phyloP scores from a whole-genome alignment of 1,140 invertebrate species.

The Cyrtorhinus lividipennis region DNA sequence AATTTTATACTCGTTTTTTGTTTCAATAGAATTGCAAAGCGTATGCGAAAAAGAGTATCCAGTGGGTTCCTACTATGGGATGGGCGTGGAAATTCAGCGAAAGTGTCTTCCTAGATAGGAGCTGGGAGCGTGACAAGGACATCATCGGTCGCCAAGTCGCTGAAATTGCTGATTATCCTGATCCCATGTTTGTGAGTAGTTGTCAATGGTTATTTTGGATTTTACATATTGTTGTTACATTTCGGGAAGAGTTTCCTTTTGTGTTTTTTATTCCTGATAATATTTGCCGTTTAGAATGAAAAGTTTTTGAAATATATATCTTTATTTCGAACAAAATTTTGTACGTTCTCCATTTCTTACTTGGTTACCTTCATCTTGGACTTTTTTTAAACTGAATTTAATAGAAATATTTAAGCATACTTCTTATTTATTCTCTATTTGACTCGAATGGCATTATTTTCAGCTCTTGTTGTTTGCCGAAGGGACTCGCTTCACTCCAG shows the following conservation, averaged over 20 bases:
- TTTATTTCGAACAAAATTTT: too few species aligned
- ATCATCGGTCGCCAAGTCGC: slow-evolving; percentile 65
- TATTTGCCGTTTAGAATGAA: too few species aligned
- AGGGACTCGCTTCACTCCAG: slow-evolving; percentile 78
- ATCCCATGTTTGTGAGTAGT: slow-evolving; percentile 67
- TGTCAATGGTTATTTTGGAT: too few species aligned
- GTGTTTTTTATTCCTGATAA: too few species aligned
- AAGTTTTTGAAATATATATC: too few species aligned
- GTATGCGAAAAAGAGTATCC: slow-evolving; percentile 82
- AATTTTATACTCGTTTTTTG: too few species aligned
- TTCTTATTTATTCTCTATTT: too few species aligned
- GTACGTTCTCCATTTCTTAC: too few species aligned
- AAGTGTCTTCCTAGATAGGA: slow-evolving; percentile 80
- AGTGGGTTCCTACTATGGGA: slow-evolving; percentile 82
- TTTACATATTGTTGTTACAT: too few species aligned
- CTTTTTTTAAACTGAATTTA: not conserved
- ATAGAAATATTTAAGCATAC: too few species aligned
- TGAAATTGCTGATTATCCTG: slow-evolving; percentile 70
- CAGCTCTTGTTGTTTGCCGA: slow-evolving; percentile 84
- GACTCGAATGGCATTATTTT: too few species aligned
- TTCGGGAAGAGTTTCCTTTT: too few species aligned
- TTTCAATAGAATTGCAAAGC: slow-evolving; percentile 77
- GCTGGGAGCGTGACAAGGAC: slow-evolving; percentile 76
- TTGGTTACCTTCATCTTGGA: not conserved
- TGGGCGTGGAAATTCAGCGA: slow-evolving; percentile 93